Base-by-base conservation (phyloP, 2,888 invertebrate genomes). In the Drosophila buzzatii region DNA sequence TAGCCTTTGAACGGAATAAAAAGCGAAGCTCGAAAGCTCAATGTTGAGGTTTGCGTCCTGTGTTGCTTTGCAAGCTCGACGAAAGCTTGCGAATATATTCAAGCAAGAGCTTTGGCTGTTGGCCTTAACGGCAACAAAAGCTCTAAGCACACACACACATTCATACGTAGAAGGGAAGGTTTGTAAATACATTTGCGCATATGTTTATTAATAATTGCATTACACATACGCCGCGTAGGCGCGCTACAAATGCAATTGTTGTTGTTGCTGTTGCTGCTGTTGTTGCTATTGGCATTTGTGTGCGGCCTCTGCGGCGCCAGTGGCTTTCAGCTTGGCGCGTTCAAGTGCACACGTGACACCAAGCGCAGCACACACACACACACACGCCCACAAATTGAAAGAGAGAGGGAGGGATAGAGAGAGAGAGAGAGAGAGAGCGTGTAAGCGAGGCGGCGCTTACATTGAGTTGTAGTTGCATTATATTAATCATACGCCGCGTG, bases 271-370 rank as follows among this genome's bases (percentile, higher is more conserved):
- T 52, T 47, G 42, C 2, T 37, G 16, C 10, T 44, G 47, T 31
- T 72, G 42, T 53, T 49, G 49, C 20, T 55, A 7, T 65, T 37
- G 37, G 58, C 27, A 18, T 35, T 65, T 44, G 52, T 53, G 65
- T 64, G 52, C 39, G 71, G 75, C 53, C 67, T 58, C 67, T 67
- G 75, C 63, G 77, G 75, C 79, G 77, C 63, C 71, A 72, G 57
- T 66, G 78, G 79, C 71, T 78, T 79, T 64, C 62, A 64, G 61
- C 37, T 65, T 61, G 60, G 80, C 76, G 81, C 81, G 86, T 83
- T 88, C 72, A 88, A 85, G 86, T 89, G 79, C 84, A 84, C 84
- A 83, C 81, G 89, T 85, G 89, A 88, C 84, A 83, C 69, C 80
- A 76, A 79, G 72, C 67, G 44, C 41, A 23, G 44, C 64, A 52